Percentiles rank a stretch among this genome's conserved stretches.
phyloP scores from a whole-genome alignment of 2,797 vertebrate species.

The Chiroxiphia lanceolata region DNA sequence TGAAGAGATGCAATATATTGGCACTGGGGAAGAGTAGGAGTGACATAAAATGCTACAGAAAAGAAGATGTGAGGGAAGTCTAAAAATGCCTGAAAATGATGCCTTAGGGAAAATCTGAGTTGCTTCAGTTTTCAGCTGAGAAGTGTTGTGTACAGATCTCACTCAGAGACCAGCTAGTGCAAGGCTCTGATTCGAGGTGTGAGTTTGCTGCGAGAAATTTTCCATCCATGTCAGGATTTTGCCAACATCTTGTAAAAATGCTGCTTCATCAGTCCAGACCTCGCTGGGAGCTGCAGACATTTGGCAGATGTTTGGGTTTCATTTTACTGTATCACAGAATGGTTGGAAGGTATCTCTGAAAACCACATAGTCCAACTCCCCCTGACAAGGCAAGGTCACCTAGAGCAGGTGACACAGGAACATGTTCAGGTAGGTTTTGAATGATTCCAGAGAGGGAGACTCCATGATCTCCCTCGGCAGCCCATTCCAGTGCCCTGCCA shows the following conservation, averaged over 20 bases:
- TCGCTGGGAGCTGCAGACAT: neutral
- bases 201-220: neutral
- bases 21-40: neutral
- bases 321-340: neutral
- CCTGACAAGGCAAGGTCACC: neutral
- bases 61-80: neutral
- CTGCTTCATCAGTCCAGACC: neutral
- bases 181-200: neutral
- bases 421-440: neutral
- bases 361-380: neutral
- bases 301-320: neutral
- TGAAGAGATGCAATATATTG: neutral
- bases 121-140: neutral
- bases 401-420: neutral
- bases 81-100: neutral
- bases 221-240: neutral
- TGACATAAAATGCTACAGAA: neutral
- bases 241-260: neutral
- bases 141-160: neutral
- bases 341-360: neutral
- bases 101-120: neutral
- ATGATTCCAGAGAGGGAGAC: neutral
- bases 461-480: accelerated
- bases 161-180: neutral
- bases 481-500: neutral